These are phyloP conservation scores for Sebastolobus altivelis DNA, from an alignment of 2,797 vertebrate species.

Conservation along the genomic window DNA sequence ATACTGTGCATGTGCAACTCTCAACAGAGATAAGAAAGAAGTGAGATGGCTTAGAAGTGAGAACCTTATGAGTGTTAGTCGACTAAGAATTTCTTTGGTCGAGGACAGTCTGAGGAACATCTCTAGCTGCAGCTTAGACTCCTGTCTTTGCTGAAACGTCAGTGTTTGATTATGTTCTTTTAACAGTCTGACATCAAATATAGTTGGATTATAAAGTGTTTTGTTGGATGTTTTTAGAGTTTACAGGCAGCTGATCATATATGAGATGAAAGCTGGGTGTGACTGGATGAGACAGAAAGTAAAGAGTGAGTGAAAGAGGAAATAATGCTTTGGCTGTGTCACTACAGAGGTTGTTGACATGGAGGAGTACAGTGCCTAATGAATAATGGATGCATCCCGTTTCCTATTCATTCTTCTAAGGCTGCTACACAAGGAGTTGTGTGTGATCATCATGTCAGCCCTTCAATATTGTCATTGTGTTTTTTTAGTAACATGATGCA, in stretches of 20 bases:
- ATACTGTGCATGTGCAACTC: too few relatives aligned
- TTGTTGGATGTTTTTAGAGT: constrained; percentile 34
- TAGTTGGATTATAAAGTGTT: constrained; percentile 2
- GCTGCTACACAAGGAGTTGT: constrained; percentile 58
- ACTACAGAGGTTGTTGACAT: constrained; percentile 70
- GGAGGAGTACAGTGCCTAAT: constrained; percentile 64
- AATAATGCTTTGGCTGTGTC: constrained; percentile 69
- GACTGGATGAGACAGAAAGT: constrained; percentile 22
- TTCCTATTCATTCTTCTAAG: constrained; percentile 74
- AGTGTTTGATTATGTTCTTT: constrained; percentile 12
- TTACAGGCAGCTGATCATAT: constrained; percentile 19
- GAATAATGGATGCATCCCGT: constrained; percentile 79
- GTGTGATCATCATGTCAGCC: constrained; percentile 66
- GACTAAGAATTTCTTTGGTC: too few relatives aligned
- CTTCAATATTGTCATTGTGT: constrained; percentile 55
- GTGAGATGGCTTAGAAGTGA: too few relatives aligned
- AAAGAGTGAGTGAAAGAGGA: constrained; percentile 26
- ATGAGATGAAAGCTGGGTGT: constrained; percentile 28
- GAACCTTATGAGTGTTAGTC: too few relatives aligned
- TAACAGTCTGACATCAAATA: constrained; percentile 22
- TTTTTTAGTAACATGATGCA: constrained; percentile 29
- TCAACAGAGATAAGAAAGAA: too few relatives aligned
- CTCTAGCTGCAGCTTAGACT: not conserved
- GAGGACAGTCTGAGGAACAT: too few relatives aligned
- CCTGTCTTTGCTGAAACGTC: constrained; percentile 1